A percentile compares a stretch with the other conserved stretches of the same genome.
Conservation (phyloP, 37 sponge, comb jelly and placozoan species). For the Aplysina aerophoba region DNA sequence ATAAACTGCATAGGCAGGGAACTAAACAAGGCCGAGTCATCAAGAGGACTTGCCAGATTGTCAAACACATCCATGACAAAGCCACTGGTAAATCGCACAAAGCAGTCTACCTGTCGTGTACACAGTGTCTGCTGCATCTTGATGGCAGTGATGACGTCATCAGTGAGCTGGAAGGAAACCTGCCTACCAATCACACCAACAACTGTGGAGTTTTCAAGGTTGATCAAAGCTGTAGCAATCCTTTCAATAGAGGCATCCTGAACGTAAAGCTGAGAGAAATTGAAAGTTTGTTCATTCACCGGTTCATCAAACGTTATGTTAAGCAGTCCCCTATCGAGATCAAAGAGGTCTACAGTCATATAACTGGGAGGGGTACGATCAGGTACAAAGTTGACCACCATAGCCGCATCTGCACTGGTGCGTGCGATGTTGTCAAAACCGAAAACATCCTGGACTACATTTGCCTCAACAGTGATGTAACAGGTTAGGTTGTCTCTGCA, state of each 20-base stretch:
- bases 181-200: constrained; percentile 36
- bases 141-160: constrained; percentile 55
- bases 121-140: constrained; percentile 67
- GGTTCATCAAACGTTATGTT: constrained; percentile 78
- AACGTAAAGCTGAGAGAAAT: constrained; percentile 58
- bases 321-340: constrained; percentile 57
- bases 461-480: constrained; percentile 66
- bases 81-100: constrained; percentile 48
- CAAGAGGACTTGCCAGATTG: not conserved
- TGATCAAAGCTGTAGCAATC: not conserved
- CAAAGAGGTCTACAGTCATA: constrained; percentile 37
- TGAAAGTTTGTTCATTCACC: constrained; percentile 60
- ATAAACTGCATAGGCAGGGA: constrained; percentile 14
- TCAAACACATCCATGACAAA: constrained; percentile 74
- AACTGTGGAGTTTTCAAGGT: constrained; percentile 54
- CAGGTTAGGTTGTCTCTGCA: constrained; percentile 51
- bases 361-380: constrained; percentile 61
- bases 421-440: constrained; percentile 38
- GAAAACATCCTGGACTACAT: constrained; percentile 64
- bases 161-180: constrained; percentile 54
- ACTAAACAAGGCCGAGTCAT: not conserved
- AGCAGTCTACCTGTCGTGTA: constrained; percentile 46
- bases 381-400: constrained; percentile 43
- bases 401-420: constrained; percentile 43
- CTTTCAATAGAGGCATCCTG: constrained; percentile 34